phyloP scores from a whole-genome alignment of 2,113 vertebrate species.

The Scartelaos histophorus region DNA sequence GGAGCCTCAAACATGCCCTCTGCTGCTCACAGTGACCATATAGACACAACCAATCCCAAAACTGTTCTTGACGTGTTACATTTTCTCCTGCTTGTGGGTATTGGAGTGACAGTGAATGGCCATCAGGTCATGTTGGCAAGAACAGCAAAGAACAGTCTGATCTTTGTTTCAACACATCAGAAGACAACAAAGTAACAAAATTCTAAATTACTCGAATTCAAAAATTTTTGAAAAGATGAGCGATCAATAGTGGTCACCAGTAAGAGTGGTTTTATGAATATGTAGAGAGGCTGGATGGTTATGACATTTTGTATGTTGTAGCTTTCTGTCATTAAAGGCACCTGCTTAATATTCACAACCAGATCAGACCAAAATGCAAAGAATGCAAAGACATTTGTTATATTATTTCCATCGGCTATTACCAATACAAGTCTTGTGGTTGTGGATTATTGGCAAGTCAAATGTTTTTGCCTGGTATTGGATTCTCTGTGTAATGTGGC shows the following conservation, averaged over 20 bases:
- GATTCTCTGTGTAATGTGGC: conserved; percentile 50
- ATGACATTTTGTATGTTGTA: conserved; percentile 24
- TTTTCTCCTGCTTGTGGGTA: conserved; percentile 34
- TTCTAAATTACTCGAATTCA: background rate
- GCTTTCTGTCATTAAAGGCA: conserved; percentile 70
- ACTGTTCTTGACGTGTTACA: conserved; percentile 29
- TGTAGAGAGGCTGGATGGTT: conserved; percentile 20
- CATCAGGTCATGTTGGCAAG: conserved; percentile 41
- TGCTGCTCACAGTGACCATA: conserved; percentile 12
- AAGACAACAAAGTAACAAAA: conserved; percentile 48
- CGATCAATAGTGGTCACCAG: conserved; percentile 16
- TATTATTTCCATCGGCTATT: conserved; percentile 2
- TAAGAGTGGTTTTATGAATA: conserved; percentile 16
- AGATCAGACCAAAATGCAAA: conserved; percentile 26
- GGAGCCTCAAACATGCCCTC: conserved; percentile 39
- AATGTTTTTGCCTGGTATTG: conserved; percentile 19
- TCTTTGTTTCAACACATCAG: conserved; percentile 17
- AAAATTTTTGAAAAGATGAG: conserved; percentile 29
- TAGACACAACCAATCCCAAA: conserved; percentile 7
- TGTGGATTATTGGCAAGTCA: conserved; percentile 9
- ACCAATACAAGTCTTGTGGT: conserved; percentile 6
- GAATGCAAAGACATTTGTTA: conserved; percentile 15
- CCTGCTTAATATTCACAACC: conserved; percentile 55
- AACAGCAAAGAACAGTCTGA: conserved; percentile 31
- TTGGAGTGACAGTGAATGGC: conserved; percentile 40